Evolutionary conservation across 2,888 invertebrate genomes (phyloP).

Genomic region (Cylindroiulus punctatus): DNA sequence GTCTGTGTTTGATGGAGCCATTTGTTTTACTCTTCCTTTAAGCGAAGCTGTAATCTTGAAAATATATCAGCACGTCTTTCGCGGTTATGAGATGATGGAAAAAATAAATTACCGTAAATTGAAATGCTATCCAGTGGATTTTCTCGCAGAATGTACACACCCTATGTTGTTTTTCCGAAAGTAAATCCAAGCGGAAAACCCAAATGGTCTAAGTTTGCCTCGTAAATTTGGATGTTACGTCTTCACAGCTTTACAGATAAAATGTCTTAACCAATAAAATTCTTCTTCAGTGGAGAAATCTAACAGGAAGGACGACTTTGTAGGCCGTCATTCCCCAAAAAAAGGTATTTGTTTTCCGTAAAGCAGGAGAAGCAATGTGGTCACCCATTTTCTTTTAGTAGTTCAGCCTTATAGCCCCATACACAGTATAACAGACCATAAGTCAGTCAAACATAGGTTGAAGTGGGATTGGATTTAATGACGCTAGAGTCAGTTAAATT

Average conservation of each 20-base stretch:
- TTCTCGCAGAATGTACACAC: slow-evolving; percentile 8
- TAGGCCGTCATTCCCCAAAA: background rate
- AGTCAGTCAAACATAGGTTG: slow-evolving; percentile 42
- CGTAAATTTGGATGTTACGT: slow-evolving; percentile 42
- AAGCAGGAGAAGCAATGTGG: slow-evolving; percentile 27
- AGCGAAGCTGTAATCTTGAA: background rate
- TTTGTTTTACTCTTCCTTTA: background rate
- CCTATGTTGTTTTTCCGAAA: slow-evolving; percentile 26
- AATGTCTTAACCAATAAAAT: slow-evolving; percentile 45
- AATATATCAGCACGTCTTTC: background rate
- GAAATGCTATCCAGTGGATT: slow-evolving; percentile 39
- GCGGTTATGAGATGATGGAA: slow-evolving; percentile 20
- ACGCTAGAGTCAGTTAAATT: slow-evolving; percentile 9
- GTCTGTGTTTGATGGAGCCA: slow-evolving; percentile 24
- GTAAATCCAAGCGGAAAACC: slow-evolving; percentile 45
- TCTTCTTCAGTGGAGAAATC: slow-evolving; percentile 38
- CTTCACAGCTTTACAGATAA: slow-evolving; percentile 47
- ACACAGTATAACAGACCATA: slow-evolving; percentile 10
- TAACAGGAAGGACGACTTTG: slow-evolving; percentile 9
- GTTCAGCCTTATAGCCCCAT: slow-evolving; percentile 18
- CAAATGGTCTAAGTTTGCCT: slow-evolving; percentile 47
- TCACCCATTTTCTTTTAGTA: slow-evolving; percentile 45
- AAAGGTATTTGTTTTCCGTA: slow-evolving; percentile 45
- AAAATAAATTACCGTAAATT: slow-evolving; percentile 45
- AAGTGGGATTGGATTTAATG: slow-evolving; percentile 35